A percentile compares a stretch with the other conserved stretches of the same genome.
Evolutionary conservation across 64 coral and sea anemone species (phyloP).

Genomic region (Montipora capricornis): DNA sequence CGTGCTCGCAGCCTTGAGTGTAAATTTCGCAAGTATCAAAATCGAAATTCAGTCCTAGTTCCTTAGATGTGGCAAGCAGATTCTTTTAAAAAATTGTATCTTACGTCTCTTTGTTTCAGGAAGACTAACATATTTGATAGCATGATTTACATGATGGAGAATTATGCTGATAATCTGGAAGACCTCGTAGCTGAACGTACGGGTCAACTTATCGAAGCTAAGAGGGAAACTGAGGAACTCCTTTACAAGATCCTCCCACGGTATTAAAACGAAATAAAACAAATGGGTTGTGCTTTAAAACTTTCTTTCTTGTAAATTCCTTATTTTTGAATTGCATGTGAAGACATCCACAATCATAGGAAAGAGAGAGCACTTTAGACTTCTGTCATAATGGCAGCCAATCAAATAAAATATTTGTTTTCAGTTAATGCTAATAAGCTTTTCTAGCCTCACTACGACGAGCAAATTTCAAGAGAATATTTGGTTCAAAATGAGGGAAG

Average conservation of each 20-base stretch:
- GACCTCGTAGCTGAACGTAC: constrained; percentile 77
- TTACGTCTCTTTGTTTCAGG: constrained; percentile 10
- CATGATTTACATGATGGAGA: constrained; percentile 83
- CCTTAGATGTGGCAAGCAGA: too few relatives aligned
- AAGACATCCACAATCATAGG: too few relatives aligned
- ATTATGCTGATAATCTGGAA: constrained; percentile 81
- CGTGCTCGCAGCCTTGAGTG: background rate
- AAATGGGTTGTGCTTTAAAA: too few relatives aligned
- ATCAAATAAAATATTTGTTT: too few relatives aligned
- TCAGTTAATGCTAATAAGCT: too few relatives aligned
- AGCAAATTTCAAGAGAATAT: too few relatives aligned
- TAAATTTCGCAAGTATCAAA: background rate
- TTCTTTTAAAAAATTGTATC: too few relatives aligned
- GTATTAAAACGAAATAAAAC: background rate
- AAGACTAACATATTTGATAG: constrained; percentile 87
- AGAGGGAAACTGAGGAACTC: constrained; percentile 79
- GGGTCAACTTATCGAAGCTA: constrained; percentile 76
- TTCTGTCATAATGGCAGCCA: too few relatives aligned
- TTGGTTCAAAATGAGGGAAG: too few relatives aligned
- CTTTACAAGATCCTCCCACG: constrained; percentile 85
- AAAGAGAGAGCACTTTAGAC: too few relatives aligned
- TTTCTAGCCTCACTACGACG: too few relatives aligned
- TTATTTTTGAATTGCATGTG: background rate
- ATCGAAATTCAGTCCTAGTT: background rate
- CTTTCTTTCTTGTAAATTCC: background rate